phyloP scores from a whole-genome alignment of 2,113 vertebrate species.

The Nestor notabilis region DNA sequence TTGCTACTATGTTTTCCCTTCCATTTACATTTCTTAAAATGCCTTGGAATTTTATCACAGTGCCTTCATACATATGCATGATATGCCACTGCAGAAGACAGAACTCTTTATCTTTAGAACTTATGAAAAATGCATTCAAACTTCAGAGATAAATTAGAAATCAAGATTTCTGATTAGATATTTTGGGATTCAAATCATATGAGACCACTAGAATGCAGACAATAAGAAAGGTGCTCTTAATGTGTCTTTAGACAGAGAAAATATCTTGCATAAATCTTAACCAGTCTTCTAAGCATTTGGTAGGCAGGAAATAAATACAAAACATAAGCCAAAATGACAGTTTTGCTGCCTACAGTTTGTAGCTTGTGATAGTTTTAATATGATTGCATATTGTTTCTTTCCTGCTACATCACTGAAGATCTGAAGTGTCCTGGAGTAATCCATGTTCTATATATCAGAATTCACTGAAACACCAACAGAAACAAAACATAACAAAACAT shows the following conservation, averaged over 20 bases:
- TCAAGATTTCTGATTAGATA: conserved; percentile 70
- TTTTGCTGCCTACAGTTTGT: neutral
- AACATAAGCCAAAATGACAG: neutral
- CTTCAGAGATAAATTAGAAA: conserved; percentile 78
- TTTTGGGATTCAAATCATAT: conserved; percentile 67
- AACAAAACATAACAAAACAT: neutral
- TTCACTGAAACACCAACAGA: neutral
- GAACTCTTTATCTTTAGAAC: conserved; percentile 72
- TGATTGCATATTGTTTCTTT: neutral
- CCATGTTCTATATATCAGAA: neutral
- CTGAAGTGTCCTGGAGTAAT: neutral
- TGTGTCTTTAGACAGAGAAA: conserved; percentile 49
- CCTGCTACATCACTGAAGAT: neutral
- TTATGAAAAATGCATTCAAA: conserved; percentile 80
- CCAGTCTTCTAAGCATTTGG: neutral
- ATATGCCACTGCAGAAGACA: conserved; percentile 64
- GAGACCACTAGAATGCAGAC: neutral
- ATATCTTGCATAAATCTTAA: neutral
- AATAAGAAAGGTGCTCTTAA: neutral
- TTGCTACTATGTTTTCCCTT: conserved; percentile 59
- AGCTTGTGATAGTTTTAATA: neutral
- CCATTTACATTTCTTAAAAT: conserved; percentile 54
- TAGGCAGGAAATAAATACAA: neutral
- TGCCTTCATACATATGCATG: conserved; percentile 64
- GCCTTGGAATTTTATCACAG: conserved; percentile 51